phyloP scores from a whole-genome alignment of 1,140 invertebrate genomes.

The Cydia amplana region DNA sequence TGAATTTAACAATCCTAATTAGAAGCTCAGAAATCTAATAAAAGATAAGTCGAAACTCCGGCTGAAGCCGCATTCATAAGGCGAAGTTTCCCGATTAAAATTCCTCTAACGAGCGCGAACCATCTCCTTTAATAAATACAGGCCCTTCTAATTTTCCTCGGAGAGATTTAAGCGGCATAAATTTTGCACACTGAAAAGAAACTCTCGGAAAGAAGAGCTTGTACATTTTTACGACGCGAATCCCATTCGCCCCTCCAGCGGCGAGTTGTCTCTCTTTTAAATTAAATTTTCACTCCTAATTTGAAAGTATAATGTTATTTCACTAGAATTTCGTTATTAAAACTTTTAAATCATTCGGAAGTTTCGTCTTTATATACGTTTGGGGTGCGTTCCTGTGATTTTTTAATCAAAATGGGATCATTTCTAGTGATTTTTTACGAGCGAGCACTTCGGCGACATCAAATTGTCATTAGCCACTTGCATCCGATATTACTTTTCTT shows the following conservation, averaged over 20 bases:
- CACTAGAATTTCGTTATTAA: slow-evolving; percentile 80
- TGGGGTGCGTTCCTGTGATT: slow-evolving; percentile 71
- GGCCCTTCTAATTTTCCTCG: slow-evolving; percentile 74
- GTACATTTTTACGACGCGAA: slow-evolving; percentile 77
- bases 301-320: slow-evolving; percentile 82
- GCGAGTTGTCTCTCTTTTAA: slow-evolving; percentile 79
- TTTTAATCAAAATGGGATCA: slow-evolving; percentile 79
- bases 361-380: slow-evolving; percentile 60
- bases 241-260: slow-evolving; percentile 75
- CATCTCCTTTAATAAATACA: slow-evolving; percentile 78
- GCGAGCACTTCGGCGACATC: slow-evolving; percentile 67
- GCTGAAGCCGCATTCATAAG: slow-evolving; percentile 74
- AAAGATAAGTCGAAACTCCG: slow-evolving; percentile 72
- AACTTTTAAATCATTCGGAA: slow-evolving; percentile 80
- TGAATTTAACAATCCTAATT: slow-evolving; percentile 72
- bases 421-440: slow-evolving; percentile 79
- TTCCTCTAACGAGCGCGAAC: slow-evolving; percentile 76
- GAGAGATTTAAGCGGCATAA: slow-evolving; percentile 76
- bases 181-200: slow-evolving; percentile 76
- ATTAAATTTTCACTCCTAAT: slow-evolving; percentile 82
- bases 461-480: slow-evolving; percentile 77
- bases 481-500: slow-evolving; percentile 78
- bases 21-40: slow-evolving; percentile 71
- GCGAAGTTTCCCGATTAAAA: slow-evolving; percentile 76
- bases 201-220: slow-evolving; percentile 75